A percentile compares a stretch with the other conserved stretches of the same genome.
phyloP scores from a whole-genome alignment of 2,888 invertebrate genomes.

The Itoplectis maculator region DNA sequence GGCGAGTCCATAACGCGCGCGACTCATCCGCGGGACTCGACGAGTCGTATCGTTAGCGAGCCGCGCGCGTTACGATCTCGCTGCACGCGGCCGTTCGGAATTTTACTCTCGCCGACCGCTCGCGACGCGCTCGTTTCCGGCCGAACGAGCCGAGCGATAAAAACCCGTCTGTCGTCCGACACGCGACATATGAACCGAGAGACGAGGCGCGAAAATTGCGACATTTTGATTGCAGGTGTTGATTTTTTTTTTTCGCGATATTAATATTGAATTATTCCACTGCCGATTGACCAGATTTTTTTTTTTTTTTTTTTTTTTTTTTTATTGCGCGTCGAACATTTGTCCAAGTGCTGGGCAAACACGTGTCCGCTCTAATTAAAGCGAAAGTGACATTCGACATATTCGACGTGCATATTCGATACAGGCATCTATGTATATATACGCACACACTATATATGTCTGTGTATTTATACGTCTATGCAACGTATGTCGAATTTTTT shows the following conservation, averaged over 20 bases:
- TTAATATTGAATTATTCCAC: constrained; percentile 59
- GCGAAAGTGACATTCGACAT: constrained; percentile 31
- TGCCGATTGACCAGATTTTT: constrained; percentile 9
- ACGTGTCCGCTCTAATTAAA: constrained; percentile 56
- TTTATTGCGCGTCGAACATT: constrained; percentile 22
- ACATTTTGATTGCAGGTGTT: constrained; percentile 19
- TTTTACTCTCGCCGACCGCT: constrained; percentile 45
- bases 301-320: constrained; percentile 1
- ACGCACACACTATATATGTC: background rate
- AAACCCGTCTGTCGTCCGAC: constrained; percentile 14
- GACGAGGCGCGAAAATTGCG: too few relatives aligned
- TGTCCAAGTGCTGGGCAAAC: constrained; percentile 63
- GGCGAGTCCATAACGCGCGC: constrained; percentile 28
- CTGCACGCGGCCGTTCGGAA: constrained; percentile 45
- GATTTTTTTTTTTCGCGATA: constrained; percentile 19
- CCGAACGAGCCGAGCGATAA: constrained; percentile 10
- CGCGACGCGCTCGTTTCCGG: constrained; percentile 20
- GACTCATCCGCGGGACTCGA: constrained; percentile 5
- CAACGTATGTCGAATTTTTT: constrained; percentile 42
- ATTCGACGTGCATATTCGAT: too few relatives aligned
- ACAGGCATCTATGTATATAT: constrained; percentile 36
- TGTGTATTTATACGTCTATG: background rate
- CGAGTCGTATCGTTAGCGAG: constrained; percentile 8
- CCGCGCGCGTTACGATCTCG: constrained; percentile 55
- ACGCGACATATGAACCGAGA: constrained; percentile 8